Evolutionary conservation across 2,797 vertebrate genomes (phyloP), one percentile per base, ranked within the genome.

Genomic region (Ceryle rudis): DNA sequence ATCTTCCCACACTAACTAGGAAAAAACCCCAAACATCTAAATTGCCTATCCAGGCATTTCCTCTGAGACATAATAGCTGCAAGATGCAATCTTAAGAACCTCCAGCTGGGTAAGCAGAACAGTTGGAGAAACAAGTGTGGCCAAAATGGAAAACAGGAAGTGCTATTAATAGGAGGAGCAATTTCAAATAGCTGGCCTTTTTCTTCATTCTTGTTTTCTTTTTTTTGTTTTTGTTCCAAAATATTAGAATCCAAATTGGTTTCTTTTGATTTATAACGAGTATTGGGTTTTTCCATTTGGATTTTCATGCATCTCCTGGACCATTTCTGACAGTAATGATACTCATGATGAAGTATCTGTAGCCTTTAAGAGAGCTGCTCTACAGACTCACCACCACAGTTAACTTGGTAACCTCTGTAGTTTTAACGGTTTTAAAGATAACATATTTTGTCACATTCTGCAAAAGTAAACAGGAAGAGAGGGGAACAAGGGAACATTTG

Each of bases 81-180:
- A 67, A 91, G 93, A 91, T 95, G 74, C 20, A 74, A 79, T 90
- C 90, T 77, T 90, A 94, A 95, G 31, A 96, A 73, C 46, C 35
- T 88, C n/a, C 86, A 91, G 73, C 89, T 96, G 85, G 69, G 72
- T 93, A 94, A 94, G 89, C 86, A 84, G 55, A 91, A 79, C n/a
- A 86, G 39, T 87, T 88, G 41, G 61, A 90, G 75, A 87, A 92
- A 83, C 16, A 85, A 80, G 39, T 19, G 42, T 8, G 7, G 55
- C 61, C 66, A 83, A 92, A 89, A 64, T 77, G 67, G 84, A 84
- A 96, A 94, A 77, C 86, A 91, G 90, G 66, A 91, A 79, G 28
- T 73, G 42, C 84, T 96, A 51, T 95, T 92, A 90, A 84, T 75
- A 83, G 77, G 66, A 89, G 31, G 8, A 86, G 18, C 25, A 52